A percentile compares a stretch with the other conserved stretches of the same genome.
Evolutionary conservation across 1,140 invertebrate genomes (phyloP).

Genomic region (Parapsyche elsis): DNA sequence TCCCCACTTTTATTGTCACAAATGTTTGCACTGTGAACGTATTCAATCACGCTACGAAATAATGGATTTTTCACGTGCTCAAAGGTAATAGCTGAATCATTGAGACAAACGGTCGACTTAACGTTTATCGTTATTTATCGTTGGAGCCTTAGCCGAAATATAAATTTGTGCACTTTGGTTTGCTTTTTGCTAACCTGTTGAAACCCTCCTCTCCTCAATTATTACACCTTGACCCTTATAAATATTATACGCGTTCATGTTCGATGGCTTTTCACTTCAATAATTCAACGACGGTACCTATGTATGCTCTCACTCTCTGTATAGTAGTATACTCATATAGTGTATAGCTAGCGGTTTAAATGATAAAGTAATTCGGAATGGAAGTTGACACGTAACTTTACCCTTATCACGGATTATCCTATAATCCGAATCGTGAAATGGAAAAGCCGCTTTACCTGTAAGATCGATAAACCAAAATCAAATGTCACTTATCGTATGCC

Average conservation of each 20-base stretch:
- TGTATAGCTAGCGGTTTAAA: neutral
- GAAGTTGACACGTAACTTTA: constrained; percentile 7
- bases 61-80: neutral
- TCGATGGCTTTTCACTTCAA: neutral
- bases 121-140: neutral
- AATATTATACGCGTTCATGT: neutral
- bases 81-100: neutral
- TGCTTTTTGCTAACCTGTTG: neutral
- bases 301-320: neutral
- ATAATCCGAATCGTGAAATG: constrained; percentile 2
- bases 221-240: neutral
- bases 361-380: constrained; percentile 6
- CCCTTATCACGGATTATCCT: constrained; percentile 33
- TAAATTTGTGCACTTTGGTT: neutral
- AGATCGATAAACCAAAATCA: constrained; percentile 1
- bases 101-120: neutral
- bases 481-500: neutral
- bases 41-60: neutral
- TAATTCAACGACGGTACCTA: neutral
- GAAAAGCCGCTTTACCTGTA: neutral
- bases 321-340: neutral
- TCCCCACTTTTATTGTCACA: neutral
- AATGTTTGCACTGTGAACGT: neutral
- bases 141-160: neutral
- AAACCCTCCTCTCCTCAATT: neutral